phyloP scores from a whole-genome alignment of 2,888 invertebrate genomes.

The Leucozona laternaria region DNA sequence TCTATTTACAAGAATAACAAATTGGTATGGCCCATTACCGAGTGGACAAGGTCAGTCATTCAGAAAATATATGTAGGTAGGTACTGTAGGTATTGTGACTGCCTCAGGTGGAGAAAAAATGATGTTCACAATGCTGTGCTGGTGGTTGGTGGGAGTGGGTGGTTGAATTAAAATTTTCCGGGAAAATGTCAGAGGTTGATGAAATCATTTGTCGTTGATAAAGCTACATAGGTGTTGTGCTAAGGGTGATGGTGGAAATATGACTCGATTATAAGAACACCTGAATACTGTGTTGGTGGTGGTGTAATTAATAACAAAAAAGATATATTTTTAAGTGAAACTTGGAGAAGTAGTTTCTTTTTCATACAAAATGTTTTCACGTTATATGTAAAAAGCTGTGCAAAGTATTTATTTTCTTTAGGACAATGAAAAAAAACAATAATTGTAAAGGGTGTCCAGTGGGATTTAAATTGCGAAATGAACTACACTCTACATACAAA shows the following conservation, averaged over 20 bases:
- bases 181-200: conserved; percentile 44
- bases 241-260: background rate
- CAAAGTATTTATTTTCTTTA: no score
- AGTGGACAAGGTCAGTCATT: conserved; percentile 26
- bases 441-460: no score
- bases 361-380: background rate
- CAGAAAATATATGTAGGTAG: conserved; percentile 23
- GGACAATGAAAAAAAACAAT: background rate
- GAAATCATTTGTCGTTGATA: conserved; percentile 18
- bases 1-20: conserved; percentile 21
- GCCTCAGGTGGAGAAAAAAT: background rate
- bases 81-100: no score
- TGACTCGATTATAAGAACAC: conserved; percentile 1
- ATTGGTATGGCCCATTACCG: conserved; percentile 36
- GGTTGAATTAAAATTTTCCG: conserved; percentile 26
- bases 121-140: background rate
- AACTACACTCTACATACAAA: no score
- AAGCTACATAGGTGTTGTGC: background rate
- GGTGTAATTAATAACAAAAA: background rate
- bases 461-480: no score
- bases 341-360: background rate
- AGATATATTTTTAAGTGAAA: background rate
- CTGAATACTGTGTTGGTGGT: background rate
- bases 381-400: no score
- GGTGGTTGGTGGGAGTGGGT: background rate